Evolutionary conservation across 1,140 invertebrate genomes (phyloP).

Genomic region (Frieseomelitta varia): DNA sequence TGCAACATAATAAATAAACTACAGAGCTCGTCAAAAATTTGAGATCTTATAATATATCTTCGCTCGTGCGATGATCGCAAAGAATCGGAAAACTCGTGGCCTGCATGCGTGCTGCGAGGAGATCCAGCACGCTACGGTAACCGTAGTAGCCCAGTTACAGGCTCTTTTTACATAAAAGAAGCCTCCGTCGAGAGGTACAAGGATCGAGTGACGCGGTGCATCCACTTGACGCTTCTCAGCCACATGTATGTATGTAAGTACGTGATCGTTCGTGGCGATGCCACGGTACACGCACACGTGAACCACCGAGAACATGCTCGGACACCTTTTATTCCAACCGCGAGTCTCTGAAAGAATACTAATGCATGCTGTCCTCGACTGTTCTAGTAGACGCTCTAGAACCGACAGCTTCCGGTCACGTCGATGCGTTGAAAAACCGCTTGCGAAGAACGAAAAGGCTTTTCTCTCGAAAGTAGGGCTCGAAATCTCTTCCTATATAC

Average conservation of each 20-base stretch:
- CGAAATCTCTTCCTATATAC: not conserved
- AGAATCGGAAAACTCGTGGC: not conserved
- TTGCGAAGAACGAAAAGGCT: not conserved
- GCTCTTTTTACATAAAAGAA: slow-evolving; percentile 28
- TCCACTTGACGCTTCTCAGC: slow-evolving; percentile 33
- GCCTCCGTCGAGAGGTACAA: slow-evolving; percentile 17
- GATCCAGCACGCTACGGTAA: not conserved
- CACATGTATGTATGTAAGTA: slow-evolving; percentile 38
- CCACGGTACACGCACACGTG: slow-evolving; percentile 6
- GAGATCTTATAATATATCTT: not conserved
- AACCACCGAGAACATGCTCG: not conserved
- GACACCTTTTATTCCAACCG: slow-evolving; percentile 41
- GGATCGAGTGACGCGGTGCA: slow-evolving; percentile 34
- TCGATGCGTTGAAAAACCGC: slow-evolving; percentile 53
- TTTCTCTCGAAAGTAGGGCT: slow-evolving; percentile 15
- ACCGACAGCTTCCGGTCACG: slow-evolving; percentile 59
- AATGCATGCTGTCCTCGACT: slow-evolving; percentile 40
- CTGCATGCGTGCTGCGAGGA: not conserved
- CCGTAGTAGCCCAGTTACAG: not conserved
- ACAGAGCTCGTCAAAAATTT: not conserved
- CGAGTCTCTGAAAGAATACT: slow-evolving; percentile 50
- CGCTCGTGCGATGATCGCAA: not conserved
- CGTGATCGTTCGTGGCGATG: not conserved
- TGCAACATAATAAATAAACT: not conserved
- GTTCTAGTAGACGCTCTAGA: slow-evolving; percentile 53